Evolutionary conservation across 1,140 invertebrate species (phyloP).

Genomic region (Drusus annulatus): DNA sequence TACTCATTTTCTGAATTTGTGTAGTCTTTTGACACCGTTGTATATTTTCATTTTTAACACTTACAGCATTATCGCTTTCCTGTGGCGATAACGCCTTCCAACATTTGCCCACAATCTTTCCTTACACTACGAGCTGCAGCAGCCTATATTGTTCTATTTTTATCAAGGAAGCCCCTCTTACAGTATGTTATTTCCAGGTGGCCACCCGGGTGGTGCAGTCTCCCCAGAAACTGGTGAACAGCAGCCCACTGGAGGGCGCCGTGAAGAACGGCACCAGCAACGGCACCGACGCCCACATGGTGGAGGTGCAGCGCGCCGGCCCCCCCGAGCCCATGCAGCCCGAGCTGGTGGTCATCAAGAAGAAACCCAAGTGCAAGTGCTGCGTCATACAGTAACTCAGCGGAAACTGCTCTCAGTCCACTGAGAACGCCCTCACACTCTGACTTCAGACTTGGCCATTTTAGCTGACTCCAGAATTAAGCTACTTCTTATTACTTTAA

Average conservation of each 20-base stretch:
- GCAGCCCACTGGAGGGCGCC: constrained; percentile 63
- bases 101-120: no score
- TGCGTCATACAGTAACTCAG: constrained; percentile 87
- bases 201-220: constrained; percentile 62
- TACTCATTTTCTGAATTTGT: no score
- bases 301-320: constrained; percentile 83
- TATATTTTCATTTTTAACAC: no score
- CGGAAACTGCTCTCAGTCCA: not conserved
- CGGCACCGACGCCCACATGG: constrained; percentile 65
- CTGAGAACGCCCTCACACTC: not conserved
- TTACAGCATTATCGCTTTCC: no score
- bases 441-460: constrained; percentile 14
- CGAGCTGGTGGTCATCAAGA: constrained; percentile 89
- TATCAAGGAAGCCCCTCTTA: no score
- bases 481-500: no score
- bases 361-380: constrained; percentile 92
- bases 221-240: constrained; percentile 64
- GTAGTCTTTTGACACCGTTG: no score
- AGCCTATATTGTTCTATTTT: no score
- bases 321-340: constrained; percentile 84
- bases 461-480: not conserved
- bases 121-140: no score
- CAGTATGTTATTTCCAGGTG: constrained; percentile 60
- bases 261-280: constrained; percentile 67
- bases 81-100: no score